phyloP scores from a whole-genome alignment of 2,797 vertebrate genomes.

The Florisuga fusca region DNA sequence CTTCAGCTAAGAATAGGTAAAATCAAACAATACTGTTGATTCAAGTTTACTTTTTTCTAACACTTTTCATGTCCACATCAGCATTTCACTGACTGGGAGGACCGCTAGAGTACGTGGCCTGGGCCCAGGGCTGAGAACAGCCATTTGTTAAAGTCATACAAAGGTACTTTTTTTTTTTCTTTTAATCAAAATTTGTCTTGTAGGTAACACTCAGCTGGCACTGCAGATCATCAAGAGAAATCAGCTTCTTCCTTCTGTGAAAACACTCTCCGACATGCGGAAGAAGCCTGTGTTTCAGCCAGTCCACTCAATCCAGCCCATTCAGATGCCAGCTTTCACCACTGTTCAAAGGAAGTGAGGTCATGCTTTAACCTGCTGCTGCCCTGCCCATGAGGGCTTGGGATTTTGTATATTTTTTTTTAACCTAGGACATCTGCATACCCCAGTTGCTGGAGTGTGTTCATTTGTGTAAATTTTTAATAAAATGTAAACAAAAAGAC shows the following conservation, averaged over 20 bases:
- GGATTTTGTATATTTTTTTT: slow-evolving; percentile 60
- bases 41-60: not conserved
- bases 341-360: slow-evolving; percentile 92
- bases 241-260: slow-evolving; percentile 90
- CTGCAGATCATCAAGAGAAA: slow-evolving; percentile 99
- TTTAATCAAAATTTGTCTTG: slow-evolving; percentile 16
- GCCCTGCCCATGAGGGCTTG: slow-evolving; percentile 16
- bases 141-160: not conserved
- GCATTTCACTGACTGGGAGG: not conserved
- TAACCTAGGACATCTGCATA: slow-evolving; percentile 59
- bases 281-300: slow-evolving; percentile 90
- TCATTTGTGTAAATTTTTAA: slow-evolving; percentile 72
- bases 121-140: not conserved
- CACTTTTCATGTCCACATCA: rapidly evolving
- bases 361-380: not conserved
- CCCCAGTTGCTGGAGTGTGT: slow-evolving; percentile 64
- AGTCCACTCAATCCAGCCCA: slow-evolving; percentile 87
- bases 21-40: not conserved
- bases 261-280: slow-evolving; percentile 87
- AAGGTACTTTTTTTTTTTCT: not conserved
- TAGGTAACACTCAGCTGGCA: slow-evolving; percentile 97
- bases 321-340: slow-evolving; percentile 91
- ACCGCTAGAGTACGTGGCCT: rapidly evolving
- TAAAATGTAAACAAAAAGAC: slow-evolving; percentile 24
- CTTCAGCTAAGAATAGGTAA: not conserved